Conservation (phyloP, 2,113 vertebrate species). For the Vulpes lagopus region DNA sequence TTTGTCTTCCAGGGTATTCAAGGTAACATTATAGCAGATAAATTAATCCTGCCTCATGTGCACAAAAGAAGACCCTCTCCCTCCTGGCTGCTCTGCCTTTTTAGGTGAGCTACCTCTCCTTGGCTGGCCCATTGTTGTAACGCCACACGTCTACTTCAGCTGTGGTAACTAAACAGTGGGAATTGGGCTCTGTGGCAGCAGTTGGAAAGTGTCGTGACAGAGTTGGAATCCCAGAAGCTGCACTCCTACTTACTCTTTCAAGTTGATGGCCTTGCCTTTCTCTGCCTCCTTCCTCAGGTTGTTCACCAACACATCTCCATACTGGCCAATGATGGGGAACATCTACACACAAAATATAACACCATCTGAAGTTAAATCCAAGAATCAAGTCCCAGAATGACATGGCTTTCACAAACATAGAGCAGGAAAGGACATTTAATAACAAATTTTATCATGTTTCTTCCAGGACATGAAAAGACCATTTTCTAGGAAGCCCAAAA, state of each 20-base stretch:
- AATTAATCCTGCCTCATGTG: background rate
- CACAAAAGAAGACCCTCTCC: background rate
- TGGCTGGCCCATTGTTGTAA: background rate
- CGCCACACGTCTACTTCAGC: rapidly evolving
- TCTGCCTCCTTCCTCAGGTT: constrained; percentile 86
- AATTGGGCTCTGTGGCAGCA: background rate
- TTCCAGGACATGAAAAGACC: background rate
- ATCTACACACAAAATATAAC: constrained; percentile 87
- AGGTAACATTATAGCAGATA: background rate
- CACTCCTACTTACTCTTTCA: constrained; percentile 88
- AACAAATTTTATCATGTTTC: background rate
- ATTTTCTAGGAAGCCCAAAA: background rate
- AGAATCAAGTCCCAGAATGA: background rate
- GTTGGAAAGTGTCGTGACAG: background rate
- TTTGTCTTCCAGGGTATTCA: background rate
- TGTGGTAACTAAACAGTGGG: background rate
- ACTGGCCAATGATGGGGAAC: constrained; percentile 88
- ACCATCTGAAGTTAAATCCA: rapidly evolving
- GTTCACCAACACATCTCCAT: constrained; percentile 86
- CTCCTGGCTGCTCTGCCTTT: rapidly evolving
- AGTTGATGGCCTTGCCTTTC: constrained; percentile 73
- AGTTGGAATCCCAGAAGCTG: background rate
- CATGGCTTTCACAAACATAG: background rate
- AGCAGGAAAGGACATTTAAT: background rate
- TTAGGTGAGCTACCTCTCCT: too few species aligned